phyloP scores from a whole-genome alignment of 2,113 vertebrate genomes.

The Cephalopholis sonnerati region DNA sequence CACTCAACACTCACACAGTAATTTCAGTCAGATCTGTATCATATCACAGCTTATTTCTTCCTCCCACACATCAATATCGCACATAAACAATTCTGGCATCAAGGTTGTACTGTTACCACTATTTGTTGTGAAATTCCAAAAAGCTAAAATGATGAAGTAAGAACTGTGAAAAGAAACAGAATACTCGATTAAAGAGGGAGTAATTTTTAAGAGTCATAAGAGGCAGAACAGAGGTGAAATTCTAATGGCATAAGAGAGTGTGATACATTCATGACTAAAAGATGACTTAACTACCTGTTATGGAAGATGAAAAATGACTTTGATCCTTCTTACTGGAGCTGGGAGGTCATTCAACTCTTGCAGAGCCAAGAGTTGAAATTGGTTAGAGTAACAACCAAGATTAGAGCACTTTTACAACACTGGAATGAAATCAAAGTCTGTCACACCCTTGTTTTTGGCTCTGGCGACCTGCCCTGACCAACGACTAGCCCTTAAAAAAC shows the following conservation, averaged over 20 bases:
- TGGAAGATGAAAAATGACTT: constrained; percentile 26
- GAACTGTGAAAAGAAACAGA: background rate
- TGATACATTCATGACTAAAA: constrained; percentile 19
- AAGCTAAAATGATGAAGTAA: background rate
- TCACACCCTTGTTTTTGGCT: constrained; percentile 28
- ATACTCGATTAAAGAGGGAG: background rate
- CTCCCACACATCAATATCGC: background rate
- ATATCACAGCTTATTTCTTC: background rate
- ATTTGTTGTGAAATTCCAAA: background rate
- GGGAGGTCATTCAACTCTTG: constrained; percentile 33
- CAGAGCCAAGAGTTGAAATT: constrained; percentile 11
- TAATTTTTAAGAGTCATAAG: background rate
- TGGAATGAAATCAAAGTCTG: constrained; percentile 25
- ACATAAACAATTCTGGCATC: background rate
- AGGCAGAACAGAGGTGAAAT: background rate
- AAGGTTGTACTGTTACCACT: background rate
- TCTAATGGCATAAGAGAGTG: background rate
- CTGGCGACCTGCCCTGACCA: constrained; percentile 14
- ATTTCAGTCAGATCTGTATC: background rate
- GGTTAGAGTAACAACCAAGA: constrained; percentile 2
- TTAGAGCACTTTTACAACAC: constrained; percentile 25
- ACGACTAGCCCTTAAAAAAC: constrained; percentile 1
- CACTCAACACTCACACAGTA: background rate
- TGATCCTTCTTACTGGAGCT: background rate
- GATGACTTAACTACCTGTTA: constrained; percentile 20